Conservation (phyloP, 2,888 invertebrate species). For the Andrena trimmerana region DNA sequence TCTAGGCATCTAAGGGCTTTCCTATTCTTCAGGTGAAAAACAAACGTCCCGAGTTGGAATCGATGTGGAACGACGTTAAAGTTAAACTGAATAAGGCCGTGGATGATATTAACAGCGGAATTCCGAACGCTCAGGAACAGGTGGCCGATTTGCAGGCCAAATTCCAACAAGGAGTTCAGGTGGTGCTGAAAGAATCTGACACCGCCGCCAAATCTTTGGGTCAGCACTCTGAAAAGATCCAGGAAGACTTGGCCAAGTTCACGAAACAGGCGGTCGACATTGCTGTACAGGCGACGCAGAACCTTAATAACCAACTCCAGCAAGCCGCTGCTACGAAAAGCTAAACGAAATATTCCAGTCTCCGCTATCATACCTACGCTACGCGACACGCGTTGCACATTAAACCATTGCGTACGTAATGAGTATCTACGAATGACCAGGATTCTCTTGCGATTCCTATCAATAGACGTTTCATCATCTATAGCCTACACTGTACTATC, state of each 20-base stretch:
- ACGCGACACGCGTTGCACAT: neutral
- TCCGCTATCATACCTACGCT: neutral
- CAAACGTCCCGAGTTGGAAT: conserved; percentile 81
- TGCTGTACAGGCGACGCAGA: conserved; percentile 79
- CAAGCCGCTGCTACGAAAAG: conserved; percentile 64
- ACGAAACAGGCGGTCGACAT: conserved; percentile 81
- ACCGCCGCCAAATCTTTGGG: conserved; percentile 77
- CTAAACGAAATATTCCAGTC: neutral
- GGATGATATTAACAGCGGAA: conserved; percentile 77
- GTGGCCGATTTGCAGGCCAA: conserved; percentile 77
- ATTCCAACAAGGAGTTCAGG: conserved; percentile 79
- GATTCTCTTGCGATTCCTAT: conserved; percentile 3
- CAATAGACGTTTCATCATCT: neutral
- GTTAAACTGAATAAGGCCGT: conserved; percentile 75
- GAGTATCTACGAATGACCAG: neutral
- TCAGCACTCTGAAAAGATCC: conserved; percentile 78
- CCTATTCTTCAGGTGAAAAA: conserved; percentile 75
- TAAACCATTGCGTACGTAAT: neutral
- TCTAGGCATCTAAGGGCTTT: neutral
- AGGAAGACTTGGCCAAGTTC: conserved; percentile 79
- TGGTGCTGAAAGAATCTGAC: conserved; percentile 78
- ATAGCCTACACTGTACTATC: neutral
- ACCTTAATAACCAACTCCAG: conserved; percentile 79
- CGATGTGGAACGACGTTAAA: conserved; percentile 77
- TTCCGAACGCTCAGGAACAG: conserved; percentile 81